Conservation (phyloP, 2,113 vertebrate genomes). For the Passerina amoena region DNA sequence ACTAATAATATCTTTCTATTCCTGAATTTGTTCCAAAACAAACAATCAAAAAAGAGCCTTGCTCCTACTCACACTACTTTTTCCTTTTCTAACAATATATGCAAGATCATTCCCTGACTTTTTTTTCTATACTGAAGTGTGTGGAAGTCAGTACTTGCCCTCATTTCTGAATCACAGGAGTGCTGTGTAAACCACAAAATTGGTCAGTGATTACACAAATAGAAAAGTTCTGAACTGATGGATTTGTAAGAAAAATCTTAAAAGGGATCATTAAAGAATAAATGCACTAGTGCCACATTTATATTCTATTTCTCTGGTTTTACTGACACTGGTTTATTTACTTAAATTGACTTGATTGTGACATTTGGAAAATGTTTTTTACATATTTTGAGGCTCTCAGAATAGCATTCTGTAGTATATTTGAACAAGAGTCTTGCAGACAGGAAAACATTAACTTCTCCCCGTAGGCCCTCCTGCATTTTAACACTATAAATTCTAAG, state of each 20-base stretch:
- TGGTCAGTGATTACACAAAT: neutral
- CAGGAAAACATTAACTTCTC: neutral
- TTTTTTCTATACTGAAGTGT: neutral
- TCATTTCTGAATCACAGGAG: neutral
- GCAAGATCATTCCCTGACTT: neutral
- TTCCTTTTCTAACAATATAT: neutral
- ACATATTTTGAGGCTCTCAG: neutral
- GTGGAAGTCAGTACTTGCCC: neutral
- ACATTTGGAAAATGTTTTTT: neutral
- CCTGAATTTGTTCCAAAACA: neutral
- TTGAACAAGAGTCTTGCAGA: neutral
- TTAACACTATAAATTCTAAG: neutral
- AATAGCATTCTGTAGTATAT: neutral
- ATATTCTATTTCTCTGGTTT: neutral
- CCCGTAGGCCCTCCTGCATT: neutral
- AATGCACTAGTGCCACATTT: neutral
- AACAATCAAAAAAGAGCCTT: neutral
- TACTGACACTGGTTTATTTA: neutral
- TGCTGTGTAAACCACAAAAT: neutral
- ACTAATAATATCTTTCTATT: neutral
- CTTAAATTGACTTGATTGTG: neutral
- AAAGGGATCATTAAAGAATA: neutral
- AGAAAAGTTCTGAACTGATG: neutral
- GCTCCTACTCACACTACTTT: neutral
- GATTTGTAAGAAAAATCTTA: neutral